Evolutionary conservation across 2,888 invertebrate species (phyloP).

Genomic region (Hemistola chrysoprasaria): DNA sequence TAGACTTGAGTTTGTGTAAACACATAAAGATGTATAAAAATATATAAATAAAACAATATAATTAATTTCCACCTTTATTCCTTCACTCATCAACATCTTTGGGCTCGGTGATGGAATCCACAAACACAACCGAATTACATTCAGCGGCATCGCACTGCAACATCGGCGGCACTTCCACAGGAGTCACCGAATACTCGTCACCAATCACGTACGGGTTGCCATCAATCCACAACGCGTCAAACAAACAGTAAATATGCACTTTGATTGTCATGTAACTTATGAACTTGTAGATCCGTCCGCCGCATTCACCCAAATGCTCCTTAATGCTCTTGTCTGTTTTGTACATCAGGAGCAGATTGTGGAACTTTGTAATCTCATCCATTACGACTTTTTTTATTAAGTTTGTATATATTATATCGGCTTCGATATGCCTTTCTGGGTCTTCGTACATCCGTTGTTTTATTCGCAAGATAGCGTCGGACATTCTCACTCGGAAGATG

Average conservation of each 20-base stretch:
- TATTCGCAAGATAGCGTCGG: slow-evolving; percentile 69
- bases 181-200: slow-evolving; percentile 72
- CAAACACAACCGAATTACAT: slow-evolving; percentile 70
- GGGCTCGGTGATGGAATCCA: slow-evolving; percentile 72
- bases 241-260: slow-evolving; percentile 73
- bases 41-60: slow-evolving; percentile 9
- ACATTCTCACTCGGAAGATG: slow-evolving; percentile 72
- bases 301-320: slow-evolving; percentile 73
- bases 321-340: slow-evolving; percentile 73
- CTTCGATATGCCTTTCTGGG: slow-evolving; percentile 70
- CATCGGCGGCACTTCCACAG: slow-evolving; percentile 70
- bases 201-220: slow-evolving; percentile 76
- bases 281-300: slow-evolving; percentile 72
- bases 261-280: slow-evolving; percentile 76
- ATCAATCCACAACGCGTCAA: slow-evolving; percentile 74
- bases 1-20: no score
- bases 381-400: slow-evolving; percentile 71
- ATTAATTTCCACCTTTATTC: slow-evolving; percentile 18
- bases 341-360: slow-evolving; percentile 69
- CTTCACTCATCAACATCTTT: slow-evolving; percentile 65
- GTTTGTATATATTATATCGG: slow-evolving; percentile 74
- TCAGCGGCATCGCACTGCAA: slow-evolving; percentile 72
- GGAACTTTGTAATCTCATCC: slow-evolving; percentile 75
- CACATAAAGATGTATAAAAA: slow-evolving; percentile 4
- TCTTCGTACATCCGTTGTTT: slow-evolving; percentile 77